Evolutionary conservation across 2,888 invertebrate species (phyloP).

Genomic region (Dryomyza anilis): DNA sequence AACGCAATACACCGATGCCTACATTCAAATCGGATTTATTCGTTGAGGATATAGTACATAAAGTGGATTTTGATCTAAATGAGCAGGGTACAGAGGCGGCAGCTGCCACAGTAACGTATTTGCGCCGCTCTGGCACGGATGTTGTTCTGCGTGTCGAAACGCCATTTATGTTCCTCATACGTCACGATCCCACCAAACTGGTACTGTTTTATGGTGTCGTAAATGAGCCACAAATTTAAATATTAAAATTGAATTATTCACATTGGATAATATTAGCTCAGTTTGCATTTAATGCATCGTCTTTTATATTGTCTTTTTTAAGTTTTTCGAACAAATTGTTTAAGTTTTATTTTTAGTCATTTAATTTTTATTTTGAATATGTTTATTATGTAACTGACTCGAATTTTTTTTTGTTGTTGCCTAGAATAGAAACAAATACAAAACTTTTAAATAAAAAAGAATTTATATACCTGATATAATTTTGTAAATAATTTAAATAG

Average conservation of each 20-base stretch:
- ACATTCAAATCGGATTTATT: conserved; percentile 59
- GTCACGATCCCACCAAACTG: conserved; percentile 67
- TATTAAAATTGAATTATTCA: too few species aligned
- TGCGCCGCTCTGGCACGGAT: conserved; percentile 65
- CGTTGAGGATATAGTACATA: conserved; percentile 68
- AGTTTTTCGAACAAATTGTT: not conserved
- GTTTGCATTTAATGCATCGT: not conserved
- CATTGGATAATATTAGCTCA: too few species aligned
- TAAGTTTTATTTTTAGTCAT: too few species aligned
- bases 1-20: conserved; percentile 66
- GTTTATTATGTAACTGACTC: not conserved
- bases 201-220: conserved; percentile 73
- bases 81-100: conserved; percentile 74
- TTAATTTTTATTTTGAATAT: not conserved
- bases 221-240: conserved; percentile 61
- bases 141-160: conserved; percentile 65
- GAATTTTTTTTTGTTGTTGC: not conserved
- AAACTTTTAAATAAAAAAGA: too few species aligned
- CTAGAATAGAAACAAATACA: not conserved
- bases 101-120: conserved; percentile 65
- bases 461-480: too few species aligned
- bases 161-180: conserved; percentile 73
- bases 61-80: conserved; percentile 67
- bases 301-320: not conserved
- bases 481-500: too few species aligned